Evolutionary conservation across 30 jellyfish, hydroid and myxozoan genomes (phyloP), one percentile per base, ranked within the genome.

Genomic region (Phacellophora camtschatica): DNA sequence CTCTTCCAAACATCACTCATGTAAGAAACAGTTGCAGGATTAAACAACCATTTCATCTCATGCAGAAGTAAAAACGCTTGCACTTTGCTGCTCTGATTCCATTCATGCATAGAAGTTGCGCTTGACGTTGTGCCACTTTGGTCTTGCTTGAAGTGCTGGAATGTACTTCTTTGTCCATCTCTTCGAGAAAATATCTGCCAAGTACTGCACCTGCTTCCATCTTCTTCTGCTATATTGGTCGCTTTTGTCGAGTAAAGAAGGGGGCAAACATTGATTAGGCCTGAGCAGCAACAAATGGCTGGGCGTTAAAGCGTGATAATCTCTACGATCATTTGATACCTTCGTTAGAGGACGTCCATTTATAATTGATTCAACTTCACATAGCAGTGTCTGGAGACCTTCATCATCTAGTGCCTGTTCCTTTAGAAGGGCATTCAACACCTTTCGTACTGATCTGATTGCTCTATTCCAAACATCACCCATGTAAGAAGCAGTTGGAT

Each of bases 391-490:
- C 33, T 33, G 66, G 50, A 83, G 56, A 25, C 78, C 74, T 71
- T 83, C 88, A 59, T 81, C 85, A 34, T 54, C 75, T 27, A 80
- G 57, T 29, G 54, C 22, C 68, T 80, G 79, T 36, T 63, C 78
- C 30, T 56, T 37, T 4, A 55, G 22, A 13, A 70, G 20, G 28
- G 88, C 81, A 24, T 39, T 18, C 46, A 75, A 31, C 23, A 74
- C 33, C 55, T 55, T 69, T 71, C 95, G 58, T 28, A 59, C 50
- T 27, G 83, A 11, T 51, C 95, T 46, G 70, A 83, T 83, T 19
- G 37, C 28, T 15, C 88, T 71, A 35, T 83, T 88, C 95, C 80
- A 72, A 29, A 83, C 88, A 19, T 88, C 88, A 20, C 88, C 95
- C 48, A 37, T 28, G 42, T 80, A 85, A 18, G 69, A 42, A 18